A percentile compares a stretch with the other conserved stretches of the same genome.
These are phyloP conservation scores for Nasonia longicornis DNA, from an alignment of 1,140 invertebrate species.

Conservation along the genomic window DNA sequence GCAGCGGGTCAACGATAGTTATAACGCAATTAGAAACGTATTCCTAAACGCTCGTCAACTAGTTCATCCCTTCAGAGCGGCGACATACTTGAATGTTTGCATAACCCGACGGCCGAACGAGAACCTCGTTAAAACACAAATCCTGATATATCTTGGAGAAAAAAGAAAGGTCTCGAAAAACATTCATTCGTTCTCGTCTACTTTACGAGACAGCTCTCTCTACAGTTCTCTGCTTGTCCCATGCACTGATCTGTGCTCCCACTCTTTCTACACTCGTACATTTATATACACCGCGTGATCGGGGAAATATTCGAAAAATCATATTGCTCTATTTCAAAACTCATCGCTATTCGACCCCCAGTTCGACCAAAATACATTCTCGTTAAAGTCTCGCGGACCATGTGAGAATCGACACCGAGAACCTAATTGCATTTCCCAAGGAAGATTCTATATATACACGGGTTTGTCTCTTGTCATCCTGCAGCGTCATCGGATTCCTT, in stretches of 20 bases:
- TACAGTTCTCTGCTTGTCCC: no score
- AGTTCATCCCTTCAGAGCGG: no score
- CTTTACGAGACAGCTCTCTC: not conserved
- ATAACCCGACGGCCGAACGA: no score
- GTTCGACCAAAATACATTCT: not conserved
- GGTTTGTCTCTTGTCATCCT: not conserved
- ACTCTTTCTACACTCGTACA: not conserved
- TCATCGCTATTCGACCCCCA: not conserved
- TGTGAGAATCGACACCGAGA: not conserved
- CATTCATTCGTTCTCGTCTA: not conserved
- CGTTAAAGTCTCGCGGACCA: not conserved
- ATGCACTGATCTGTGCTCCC: no score
- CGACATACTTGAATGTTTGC: no score
- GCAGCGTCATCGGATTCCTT: slow-evolving; percentile 19
- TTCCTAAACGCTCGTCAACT: no score
- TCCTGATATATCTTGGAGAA: no score
- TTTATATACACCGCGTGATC: no score
- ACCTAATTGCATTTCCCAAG: slow-evolving; percentile 11
- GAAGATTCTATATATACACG: not conserved
- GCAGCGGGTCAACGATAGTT: no score
- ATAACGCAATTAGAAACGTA: no score
- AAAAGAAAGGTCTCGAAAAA: not conserved
- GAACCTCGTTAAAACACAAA: no score
- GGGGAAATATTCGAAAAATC: no score
- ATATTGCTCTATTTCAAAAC: not conserved